Percentiles rank a stretch among this genome's conserved stretches.
Evolutionary conservation across 2,113 vertebrate genomes (phyloP).

Genomic region (Anhinga rufa): DNA sequence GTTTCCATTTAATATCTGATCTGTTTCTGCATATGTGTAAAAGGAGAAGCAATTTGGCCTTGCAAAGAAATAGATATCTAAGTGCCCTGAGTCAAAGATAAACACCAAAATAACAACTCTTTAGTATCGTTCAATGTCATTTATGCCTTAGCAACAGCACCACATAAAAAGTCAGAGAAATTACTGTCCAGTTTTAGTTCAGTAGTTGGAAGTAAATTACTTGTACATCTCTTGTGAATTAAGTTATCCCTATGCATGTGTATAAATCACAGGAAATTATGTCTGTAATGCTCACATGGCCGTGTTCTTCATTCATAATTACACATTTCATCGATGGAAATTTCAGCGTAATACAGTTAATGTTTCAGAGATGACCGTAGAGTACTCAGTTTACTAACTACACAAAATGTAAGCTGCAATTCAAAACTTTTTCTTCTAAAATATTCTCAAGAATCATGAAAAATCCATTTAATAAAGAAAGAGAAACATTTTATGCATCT

Average conservation of each 20-base stretch:
- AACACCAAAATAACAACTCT: constrained; percentile 2
- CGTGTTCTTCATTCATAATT: constrained; percentile 52
- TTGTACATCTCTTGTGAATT: constrained; percentile 45
- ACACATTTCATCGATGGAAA: constrained; percentile 40
- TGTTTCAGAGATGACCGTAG: constrained; percentile 48
- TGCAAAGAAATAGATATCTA: neutral
- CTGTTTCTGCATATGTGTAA: neutral
- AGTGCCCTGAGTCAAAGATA: constrained; percentile 16
- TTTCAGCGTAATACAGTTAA: constrained; percentile 41
- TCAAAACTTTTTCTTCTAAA: constrained; percentile 20
- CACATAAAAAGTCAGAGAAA: constrained; percentile 56
- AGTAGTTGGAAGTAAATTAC: constrained; percentile 61
- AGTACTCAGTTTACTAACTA: constrained; percentile 44
- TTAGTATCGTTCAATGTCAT: constrained; percentile 26
- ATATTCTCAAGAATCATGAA: neutral
- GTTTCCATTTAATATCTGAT: neutral
- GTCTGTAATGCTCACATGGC: neutral
- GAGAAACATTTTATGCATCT: neutral
- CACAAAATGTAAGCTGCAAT: constrained; percentile 11
- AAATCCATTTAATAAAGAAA: constrained; percentile 14
- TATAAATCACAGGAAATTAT: constrained; percentile 64
- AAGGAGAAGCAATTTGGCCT: neutral
- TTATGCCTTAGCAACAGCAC: constrained; percentile 13
- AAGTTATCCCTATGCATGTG: constrained; percentile 37
- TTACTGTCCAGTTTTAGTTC: constrained; percentile 54